Evolutionary conservation across 1,140 invertebrate species (phyloP).

Genomic region (Drosophila ambigua): DNA sequence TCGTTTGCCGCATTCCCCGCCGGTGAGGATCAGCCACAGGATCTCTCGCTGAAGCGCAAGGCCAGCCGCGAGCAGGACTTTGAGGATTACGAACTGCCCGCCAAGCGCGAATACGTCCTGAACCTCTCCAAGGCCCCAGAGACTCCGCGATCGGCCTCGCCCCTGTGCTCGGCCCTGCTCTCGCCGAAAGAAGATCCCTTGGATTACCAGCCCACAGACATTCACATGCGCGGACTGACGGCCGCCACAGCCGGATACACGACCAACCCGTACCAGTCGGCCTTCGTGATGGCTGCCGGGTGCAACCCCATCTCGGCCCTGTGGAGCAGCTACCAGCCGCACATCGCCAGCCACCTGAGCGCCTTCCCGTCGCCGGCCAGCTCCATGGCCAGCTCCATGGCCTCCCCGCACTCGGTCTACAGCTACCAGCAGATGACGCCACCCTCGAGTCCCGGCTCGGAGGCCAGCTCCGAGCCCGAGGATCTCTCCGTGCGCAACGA

Average conservation of each 20-base stretch:
- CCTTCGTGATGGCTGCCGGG: constrained; percentile 76
- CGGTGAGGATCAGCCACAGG: constrained; percentile 86
- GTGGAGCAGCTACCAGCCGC: constrained; percentile 76
- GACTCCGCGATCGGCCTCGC: constrained; percentile 31
- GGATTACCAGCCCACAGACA: constrained; percentile 68
- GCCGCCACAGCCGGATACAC: constrained; percentile 66
- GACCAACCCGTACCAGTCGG: constrained; percentile 74
- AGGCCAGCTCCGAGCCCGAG: constrained; percentile 73
- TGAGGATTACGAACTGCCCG: constrained; percentile 63
- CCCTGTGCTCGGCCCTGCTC: constrained; percentile 52
- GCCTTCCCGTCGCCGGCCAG: constrained; percentile 74
- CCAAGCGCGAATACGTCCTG: constrained; percentile 75
- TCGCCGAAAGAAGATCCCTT: constrained; percentile 57
- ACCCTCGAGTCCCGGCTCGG: constrained; percentile 80
- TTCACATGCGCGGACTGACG: constrained; percentile 74
- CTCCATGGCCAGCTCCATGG: constrained; percentile 65
- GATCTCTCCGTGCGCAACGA: constrained; percentile 80
- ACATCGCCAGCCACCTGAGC: constrained; percentile 36
- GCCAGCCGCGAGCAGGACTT: constrained; percentile 36
- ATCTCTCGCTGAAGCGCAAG: constrained; percentile 84
- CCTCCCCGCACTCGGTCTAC: constrained; percentile 70
- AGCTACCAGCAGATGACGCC: constrained; percentile 80
- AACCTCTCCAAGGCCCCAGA: constrained; percentile 73
- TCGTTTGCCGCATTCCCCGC: constrained; percentile 26
- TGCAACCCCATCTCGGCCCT: constrained; percentile 77